These are phyloP conservation scores for Hanleya hanleyi DNA, from an alignment of 2,888 invertebrate genomes.

Conservation along the genomic window DNA sequence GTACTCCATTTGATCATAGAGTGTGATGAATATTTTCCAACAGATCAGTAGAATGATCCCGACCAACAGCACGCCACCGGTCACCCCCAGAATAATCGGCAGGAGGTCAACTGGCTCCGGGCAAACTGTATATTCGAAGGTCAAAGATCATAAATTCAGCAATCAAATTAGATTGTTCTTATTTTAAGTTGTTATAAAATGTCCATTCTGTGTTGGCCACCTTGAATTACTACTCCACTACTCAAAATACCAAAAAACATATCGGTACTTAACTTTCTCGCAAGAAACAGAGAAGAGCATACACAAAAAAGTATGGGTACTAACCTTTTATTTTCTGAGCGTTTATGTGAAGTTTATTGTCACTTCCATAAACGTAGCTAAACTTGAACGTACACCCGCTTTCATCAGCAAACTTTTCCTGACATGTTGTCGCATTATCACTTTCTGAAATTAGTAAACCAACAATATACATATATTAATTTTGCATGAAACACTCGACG, in stretches of 20 bases:
- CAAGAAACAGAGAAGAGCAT: too few relatives aligned
- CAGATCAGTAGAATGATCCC: slow-evolving; percentile 51
- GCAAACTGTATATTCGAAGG: slow-evolving; percentile 43
- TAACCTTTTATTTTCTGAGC: slow-evolving; percentile 25
- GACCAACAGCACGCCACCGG: slow-evolving; percentile 53
- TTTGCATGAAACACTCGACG: too few relatives aligned
- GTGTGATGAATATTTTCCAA: slow-evolving; percentile 54
- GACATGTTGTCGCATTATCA: slow-evolving; percentile 9
- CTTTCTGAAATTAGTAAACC: too few relatives aligned
- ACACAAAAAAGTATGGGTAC: background rate
- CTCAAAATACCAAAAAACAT: too few relatives aligned
- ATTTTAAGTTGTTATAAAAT: too few relatives aligned
- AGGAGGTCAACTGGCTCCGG: slow-evolving; percentile 42
- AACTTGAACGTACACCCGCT: slow-evolving; percentile 24
- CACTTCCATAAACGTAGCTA: slow-evolving; percentile 17
- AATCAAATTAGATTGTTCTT: too few relatives aligned
- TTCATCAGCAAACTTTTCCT: slow-evolving; percentile 13
- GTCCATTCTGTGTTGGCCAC: too few relatives aligned
- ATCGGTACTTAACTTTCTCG: too few relatives aligned
- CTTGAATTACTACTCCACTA: too few relatives aligned
- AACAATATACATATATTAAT: too few relatives aligned
- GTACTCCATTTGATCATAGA: slow-evolving; percentile 57
- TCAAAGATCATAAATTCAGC: too few relatives aligned
- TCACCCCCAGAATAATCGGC: slow-evolving; percentile 45
- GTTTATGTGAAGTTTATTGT: slow-evolving; percentile 12